A percentile compares a stretch with the other conserved stretches of the same genome.
phyloP scores from a whole-genome alignment of 1,140 invertebrate species.

The Leptopilina clavipes region DNA sequence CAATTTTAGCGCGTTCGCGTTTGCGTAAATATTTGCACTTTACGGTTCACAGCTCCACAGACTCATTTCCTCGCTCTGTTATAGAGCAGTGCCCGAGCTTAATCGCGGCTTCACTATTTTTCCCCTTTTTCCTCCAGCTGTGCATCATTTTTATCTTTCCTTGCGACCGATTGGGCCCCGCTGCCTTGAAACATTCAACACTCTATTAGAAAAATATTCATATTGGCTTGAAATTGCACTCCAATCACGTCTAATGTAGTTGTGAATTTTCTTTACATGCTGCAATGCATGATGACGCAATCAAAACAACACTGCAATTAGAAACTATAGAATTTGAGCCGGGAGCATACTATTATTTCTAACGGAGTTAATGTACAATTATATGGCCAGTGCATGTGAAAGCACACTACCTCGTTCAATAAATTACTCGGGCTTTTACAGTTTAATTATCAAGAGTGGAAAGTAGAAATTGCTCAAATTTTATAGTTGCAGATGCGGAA shows the following conservation, averaged over 20 bases:
- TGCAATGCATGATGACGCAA: background rate
- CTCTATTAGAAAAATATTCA: too few species aligned
- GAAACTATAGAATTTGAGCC: background rate
- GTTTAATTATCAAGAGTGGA: background rate
- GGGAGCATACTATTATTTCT: background rate
- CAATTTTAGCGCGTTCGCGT: slow-evolving; percentile 28
- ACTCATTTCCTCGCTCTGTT: slow-evolving; percentile 15
- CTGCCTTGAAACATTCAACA: slow-evolving; percentile 14
- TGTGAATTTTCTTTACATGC: background rate
- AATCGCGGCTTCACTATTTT: slow-evolving; percentile 13
- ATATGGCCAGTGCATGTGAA: background rate
- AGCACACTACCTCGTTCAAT: background rate
- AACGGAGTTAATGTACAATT: background rate
- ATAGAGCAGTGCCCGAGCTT: background rate
- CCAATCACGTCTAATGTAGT: background rate
- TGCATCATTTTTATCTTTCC: background rate
- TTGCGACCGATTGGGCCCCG: slow-evolving; percentile 14
- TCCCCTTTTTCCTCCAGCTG: background rate
- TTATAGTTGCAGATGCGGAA: background rate
- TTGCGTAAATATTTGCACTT: slow-evolving; percentile 29
- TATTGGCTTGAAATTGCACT: too few species aligned
- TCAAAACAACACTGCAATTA: background rate
- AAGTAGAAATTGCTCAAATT: background rate
- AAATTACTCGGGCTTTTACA: background rate
- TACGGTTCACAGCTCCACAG: slow-evolving; percentile 1